phyloP scores from a whole-genome alignment of 1,140 invertebrate genomes.

The Panulirus ornatus region DNA sequence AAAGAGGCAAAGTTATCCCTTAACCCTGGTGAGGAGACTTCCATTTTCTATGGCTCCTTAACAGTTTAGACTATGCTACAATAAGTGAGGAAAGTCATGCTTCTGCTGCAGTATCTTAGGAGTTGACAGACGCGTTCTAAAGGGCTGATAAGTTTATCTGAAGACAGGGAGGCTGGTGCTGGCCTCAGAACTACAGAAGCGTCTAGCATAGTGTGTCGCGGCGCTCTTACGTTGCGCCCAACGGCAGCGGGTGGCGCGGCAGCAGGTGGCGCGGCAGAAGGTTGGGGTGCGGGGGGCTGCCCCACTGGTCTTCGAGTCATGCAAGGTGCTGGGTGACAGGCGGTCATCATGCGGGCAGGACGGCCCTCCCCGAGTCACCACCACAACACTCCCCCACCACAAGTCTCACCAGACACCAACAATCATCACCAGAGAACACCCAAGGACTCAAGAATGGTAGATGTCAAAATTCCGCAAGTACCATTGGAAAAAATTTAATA shows the following conservation, averaged over 20 bases:
- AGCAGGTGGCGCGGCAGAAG: slow-evolving; percentile 29
- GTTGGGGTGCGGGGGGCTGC: slow-evolving; percentile 35
- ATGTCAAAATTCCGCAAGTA: slow-evolving; percentile 48
- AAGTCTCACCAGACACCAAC: slow-evolving; percentile 55
- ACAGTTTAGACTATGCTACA: slow-evolving; percentile 48
- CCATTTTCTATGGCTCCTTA: slow-evolving; percentile 64
- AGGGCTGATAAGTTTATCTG: slow-evolving; percentile 54
- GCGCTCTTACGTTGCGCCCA: slow-evolving; percentile 54
- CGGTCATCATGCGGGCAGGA: slow-evolving; percentile 39
- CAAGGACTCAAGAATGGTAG: slow-evolving; percentile 58
- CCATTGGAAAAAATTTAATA: slow-evolving; percentile 48
- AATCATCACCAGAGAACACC: slow-evolving; percentile 49
- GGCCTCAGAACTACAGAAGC: slow-evolving; percentile 71
- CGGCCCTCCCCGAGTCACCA: slow-evolving; percentile 46
- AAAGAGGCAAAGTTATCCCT: background rate
- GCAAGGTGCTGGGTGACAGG: slow-evolving; percentile 54
- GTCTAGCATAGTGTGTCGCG: slow-evolving; percentile 59
- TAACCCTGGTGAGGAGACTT: slow-evolving; percentile 22
- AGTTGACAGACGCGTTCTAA: slow-evolving; percentile 67
- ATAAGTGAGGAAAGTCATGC: slow-evolving; percentile 69
- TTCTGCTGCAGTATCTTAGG: slow-evolving; percentile 63
- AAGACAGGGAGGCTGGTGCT: slow-evolving; percentile 71
- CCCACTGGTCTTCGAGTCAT: slow-evolving; percentile 36
- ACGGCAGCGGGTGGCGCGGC: slow-evolving; percentile 16
- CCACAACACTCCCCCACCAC: slow-evolving; percentile 48